These are phyloP conservation scores for Bombus superbus DNA, from an alignment of 1,140 invertebrate species.

Conservation along the genomic window DNA sequence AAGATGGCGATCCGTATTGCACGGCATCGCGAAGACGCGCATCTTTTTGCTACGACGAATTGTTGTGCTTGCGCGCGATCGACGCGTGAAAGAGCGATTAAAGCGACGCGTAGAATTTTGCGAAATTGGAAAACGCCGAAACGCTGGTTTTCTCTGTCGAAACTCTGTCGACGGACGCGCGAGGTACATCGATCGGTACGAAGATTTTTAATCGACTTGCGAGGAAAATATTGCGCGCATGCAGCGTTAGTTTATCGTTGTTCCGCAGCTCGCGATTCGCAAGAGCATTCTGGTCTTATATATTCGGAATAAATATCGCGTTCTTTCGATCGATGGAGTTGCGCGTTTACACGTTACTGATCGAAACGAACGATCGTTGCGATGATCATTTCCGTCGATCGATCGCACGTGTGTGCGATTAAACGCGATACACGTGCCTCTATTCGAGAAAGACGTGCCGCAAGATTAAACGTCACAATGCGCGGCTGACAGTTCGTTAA, in stretches of 20 bases:
- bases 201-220: neutral
- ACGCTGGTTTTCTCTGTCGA: neutral
- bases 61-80: neutral
- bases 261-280: too few relatives aligned
- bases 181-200: neutral
- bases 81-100: neutral
- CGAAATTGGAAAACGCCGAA: neutral
- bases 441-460: neutral
- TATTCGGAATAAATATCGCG: too few relatives aligned
- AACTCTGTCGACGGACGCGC: neutral
- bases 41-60: neutral
- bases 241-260: too few relatives aligned
- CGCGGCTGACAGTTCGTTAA: constrained; percentile 38
- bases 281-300: too few relatives aligned
- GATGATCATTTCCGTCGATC: neutral
- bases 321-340: neutral
- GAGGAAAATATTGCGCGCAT: neutral
- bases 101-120: neutral
- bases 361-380: neutral
- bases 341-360: neutral
- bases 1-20: neutral
- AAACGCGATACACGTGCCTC: constrained; percentile 1
- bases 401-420: neutral
- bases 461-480: constrained; percentile 37
- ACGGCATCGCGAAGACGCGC: neutral